phyloP scores from a whole-genome alignment of 2,797 vertebrate species.

The Rhinophrynus dorsalis region DNA sequence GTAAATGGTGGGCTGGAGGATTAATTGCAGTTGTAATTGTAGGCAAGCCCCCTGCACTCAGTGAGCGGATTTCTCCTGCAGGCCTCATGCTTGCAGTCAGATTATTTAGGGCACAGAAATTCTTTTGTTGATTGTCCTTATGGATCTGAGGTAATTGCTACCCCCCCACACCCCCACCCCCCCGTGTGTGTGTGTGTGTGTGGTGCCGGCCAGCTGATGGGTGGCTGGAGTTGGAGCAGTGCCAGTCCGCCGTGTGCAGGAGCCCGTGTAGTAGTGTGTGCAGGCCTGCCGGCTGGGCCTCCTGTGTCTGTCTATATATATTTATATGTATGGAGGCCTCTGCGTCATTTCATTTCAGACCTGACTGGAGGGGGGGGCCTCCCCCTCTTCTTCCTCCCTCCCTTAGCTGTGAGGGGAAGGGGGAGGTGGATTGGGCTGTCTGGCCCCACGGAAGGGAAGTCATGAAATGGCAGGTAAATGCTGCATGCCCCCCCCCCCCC shows the following conservation, averaged over 20 bases:
- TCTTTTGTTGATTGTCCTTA: conserved; percentile 65
- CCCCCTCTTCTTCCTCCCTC: neutral
- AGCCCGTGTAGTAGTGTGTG: conserved; percentile 46
- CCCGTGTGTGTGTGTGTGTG: conserved; percentile 61
- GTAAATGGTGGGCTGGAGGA: neutral
- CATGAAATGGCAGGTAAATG: conserved; percentile 38
- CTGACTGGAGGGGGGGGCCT: conserved; percentile 11
- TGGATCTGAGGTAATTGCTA: conserved; percentile 50
- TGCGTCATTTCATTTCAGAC: conserved; percentile 33
- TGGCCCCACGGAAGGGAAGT: conserved; percentile 28
- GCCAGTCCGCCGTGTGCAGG: conserved; percentile 65
- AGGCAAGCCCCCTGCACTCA: neutral
- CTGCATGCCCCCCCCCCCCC: neutral
- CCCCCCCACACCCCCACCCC: conserved; percentile 43
- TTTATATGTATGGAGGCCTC: conserved; percentile 3
- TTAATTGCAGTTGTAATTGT: neutral
- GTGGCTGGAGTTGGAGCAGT: conserved; percentile 65
- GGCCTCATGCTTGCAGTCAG: neutral
- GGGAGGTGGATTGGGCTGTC: conserved; percentile 14
- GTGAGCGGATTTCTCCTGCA: neutral
- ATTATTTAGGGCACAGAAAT: conserved; percentile 28
- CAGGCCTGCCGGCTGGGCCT: neutral
- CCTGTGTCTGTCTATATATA: neutral
- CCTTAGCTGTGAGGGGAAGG: neutral
- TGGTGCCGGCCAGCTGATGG: conserved; percentile 72